Evolutionary conservation across 1,140 invertebrate genomes (phyloP).

Genomic region (Saccostrea glomerata): DNA sequence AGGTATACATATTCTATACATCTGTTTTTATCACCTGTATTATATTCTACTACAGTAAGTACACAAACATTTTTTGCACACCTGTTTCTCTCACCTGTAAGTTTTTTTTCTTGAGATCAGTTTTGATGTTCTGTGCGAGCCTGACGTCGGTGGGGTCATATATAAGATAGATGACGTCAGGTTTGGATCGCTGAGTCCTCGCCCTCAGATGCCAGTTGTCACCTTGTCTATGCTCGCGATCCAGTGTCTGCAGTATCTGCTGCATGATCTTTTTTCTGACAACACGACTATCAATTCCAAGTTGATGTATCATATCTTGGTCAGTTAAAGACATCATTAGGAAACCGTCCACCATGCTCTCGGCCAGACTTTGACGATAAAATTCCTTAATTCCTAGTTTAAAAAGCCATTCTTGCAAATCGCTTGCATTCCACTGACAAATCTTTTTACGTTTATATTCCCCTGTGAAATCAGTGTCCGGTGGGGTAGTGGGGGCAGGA

Average conservation of each 20-base stretch:
- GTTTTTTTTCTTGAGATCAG: slow-evolving; percentile 73
- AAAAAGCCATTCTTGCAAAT: slow-evolving; percentile 78
- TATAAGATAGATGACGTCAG: slow-evolving; percentile 74
- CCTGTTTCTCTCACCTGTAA: slow-evolving; percentile 68
- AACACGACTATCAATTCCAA: slow-evolving; percentile 76
- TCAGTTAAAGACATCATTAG: slow-evolving; percentile 77
- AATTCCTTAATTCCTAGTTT: slow-evolving; percentile 77
- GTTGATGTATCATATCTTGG: slow-evolving; percentile 74
- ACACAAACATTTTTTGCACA: too few relatives aligned
- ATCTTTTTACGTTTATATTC: slow-evolving; percentile 77
- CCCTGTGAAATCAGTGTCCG: slow-evolving; percentile 74
- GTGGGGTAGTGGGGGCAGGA: slow-evolving; percentile 63
- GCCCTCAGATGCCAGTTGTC: slow-evolving; percentile 77
- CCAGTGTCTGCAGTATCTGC: slow-evolving; percentile 74
- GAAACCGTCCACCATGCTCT: slow-evolving; percentile 77
- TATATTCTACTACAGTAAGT: too few relatives aligned
- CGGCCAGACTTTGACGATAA: slow-evolving; percentile 76
- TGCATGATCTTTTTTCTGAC: slow-evolving; percentile 78
- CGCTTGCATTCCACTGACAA: slow-evolving; percentile 74
- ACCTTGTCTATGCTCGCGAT: slow-evolving; percentile 73
- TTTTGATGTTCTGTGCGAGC: slow-evolving; percentile 75
- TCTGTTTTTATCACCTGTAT: too few relatives aligned
- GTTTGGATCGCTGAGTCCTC: slow-evolving; percentile 71
- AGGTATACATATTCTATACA: too few relatives aligned
- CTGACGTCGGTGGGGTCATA: slow-evolving; percentile 77